Evolutionary conservation across 2,797 vertebrate genomes (phyloP).

Genomic region (Dendrocincla fuliginosa): DNA sequence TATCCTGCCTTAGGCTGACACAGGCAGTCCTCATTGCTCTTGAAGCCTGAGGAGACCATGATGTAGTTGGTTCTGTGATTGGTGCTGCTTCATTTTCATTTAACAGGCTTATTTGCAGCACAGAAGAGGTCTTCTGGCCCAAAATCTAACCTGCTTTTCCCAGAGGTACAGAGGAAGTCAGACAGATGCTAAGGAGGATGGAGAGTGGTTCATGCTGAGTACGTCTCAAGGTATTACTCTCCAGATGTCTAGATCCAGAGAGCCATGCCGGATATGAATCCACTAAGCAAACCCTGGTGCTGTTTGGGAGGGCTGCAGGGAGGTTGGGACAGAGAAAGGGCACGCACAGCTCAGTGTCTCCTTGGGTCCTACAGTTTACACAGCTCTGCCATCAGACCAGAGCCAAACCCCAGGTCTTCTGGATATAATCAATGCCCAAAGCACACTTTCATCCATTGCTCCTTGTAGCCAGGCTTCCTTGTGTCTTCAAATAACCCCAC

Average conservation of each 20-base stretch:
- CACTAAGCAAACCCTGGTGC: background rate
- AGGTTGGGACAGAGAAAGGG: background rate
- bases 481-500: background rate
- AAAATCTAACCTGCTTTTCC: background rate
- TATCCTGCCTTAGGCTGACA: background rate
- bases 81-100: background rate
- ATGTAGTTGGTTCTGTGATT: background rate
- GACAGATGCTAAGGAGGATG: background rate
- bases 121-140: background rate
- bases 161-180: background rate
- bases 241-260: background rate
- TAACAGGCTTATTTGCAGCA: background rate
- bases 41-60: background rate
- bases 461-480: background rate
- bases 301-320: background rate
- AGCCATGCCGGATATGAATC: background rate
- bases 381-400: background rate
- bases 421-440: background rate
- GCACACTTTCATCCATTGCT: fast-evolving
- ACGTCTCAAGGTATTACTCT: background rate
- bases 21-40: background rate
- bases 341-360: background rate
- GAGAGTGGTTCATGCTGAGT: background rate
- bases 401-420: background rate
- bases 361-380: background rate